phyloP scores from a whole-genome alignment of 2,113 vertebrate genomes.

The Chlamydotis undulata region DNA sequence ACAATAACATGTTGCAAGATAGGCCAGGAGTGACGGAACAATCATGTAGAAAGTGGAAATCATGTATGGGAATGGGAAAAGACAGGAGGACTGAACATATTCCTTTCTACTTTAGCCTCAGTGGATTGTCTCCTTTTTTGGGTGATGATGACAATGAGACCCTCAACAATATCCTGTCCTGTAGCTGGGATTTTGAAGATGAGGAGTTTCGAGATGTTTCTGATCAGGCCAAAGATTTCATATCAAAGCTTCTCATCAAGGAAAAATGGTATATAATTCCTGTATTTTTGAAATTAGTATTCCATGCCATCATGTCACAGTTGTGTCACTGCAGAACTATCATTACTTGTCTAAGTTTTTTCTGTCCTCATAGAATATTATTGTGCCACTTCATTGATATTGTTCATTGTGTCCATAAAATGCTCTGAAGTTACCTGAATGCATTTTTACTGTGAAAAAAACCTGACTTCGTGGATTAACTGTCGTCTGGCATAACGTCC shows the following conservation, averaged over 20 bases:
- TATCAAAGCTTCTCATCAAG: conserved; percentile 92
- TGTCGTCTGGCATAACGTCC: not conserved
- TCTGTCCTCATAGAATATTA: not conserved
- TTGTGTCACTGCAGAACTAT: not conserved
- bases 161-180: conserved; percentile 92
- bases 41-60: not conserved
- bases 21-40: not conserved
- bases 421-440: not conserved
- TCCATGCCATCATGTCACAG: not conserved
- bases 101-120: conserved; percentile 80
- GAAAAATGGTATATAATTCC: conserved; percentile 86
- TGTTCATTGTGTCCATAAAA: not conserved
- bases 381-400: not conserved
- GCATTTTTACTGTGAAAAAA: not conserved
- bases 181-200: conserved; percentile 93
- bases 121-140: conserved; percentile 93
- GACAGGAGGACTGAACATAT: not conserved
- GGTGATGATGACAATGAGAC: conserved; percentile 96
- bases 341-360: not conserved
- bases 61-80: not conserved
- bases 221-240: conserved; percentile 93
- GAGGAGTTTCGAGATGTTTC: conserved; percentile 90
- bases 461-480: not conserved
- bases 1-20: not conserved
- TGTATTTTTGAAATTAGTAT: not conserved